Base-by-base conservation (phyloP, 2,888 invertebrate genomes). In the Ectemnius continuus region DNA sequence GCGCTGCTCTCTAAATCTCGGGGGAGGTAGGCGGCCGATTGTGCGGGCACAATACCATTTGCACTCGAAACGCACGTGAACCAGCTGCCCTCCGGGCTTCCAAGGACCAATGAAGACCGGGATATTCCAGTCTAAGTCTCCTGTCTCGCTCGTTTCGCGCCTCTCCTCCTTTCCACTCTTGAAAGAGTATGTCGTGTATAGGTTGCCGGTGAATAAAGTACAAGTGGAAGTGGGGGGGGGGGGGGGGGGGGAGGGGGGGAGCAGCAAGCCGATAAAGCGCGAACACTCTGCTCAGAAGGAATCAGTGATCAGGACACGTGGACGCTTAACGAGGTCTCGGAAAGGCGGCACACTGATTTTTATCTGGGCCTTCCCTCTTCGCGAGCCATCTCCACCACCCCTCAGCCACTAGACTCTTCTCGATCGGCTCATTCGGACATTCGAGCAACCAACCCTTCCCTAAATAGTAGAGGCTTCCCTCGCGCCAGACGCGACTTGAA, bases 21-120 rank as follows among this genome's bases (percentile, higher is more conserved):
- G 57, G 67, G 75, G 72, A 72, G 46, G 57, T 74, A 67, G 67
- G 62, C 72, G 71, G 73, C 72, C 74, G 79, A 82, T 82, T 81
- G 80, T 81, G 65, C 74, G 65, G 64, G 57, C 62, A 81, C 78
- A 80, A 81, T 80, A 56, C 8, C 59, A 58, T 61, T 47, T 63
- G 48, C 63, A 47, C 45, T 75, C 36, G 8, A 26, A 58, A 58
- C 65, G 26, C 65, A 65, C 65, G 65, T 56, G 65, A 65, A 65
- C 45, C 58, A 11, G 58, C 56, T 57, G 16, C 28, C 6, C 18
- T 28, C 16, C 36, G 20, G 23, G 14, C 36, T 36, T 23, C 28
- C 26, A 13, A 23, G 60, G 6, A 28, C 26, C 60, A 26, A 2
- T 26, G 60, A 28, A 60, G 3, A 2, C 23, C 23, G 23, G 3